These are phyloP conservation scores for Anorthoa munda DNA, from an alignment of 2,888 invertebrate genomes.

Conservation along the genomic window DNA sequence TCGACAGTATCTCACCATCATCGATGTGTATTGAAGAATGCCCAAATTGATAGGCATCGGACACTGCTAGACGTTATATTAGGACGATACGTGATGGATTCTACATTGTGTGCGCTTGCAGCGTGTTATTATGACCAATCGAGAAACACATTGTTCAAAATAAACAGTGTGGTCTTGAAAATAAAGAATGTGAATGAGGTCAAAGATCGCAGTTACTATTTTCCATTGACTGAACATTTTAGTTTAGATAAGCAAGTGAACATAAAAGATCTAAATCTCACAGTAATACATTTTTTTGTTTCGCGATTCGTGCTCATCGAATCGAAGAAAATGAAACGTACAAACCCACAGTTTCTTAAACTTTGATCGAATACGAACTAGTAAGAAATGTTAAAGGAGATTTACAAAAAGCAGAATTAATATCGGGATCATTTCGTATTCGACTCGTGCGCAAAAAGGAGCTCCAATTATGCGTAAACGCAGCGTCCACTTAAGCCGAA, in stretches of 20 bases:
- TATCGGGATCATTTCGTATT: constrained; percentile 85
- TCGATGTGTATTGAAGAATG: constrained; percentile 74
- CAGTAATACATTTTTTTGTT: constrained; percentile 34
- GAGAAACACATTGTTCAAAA: constrained; percentile 61
- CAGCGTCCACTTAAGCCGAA: constrained; percentile 84
- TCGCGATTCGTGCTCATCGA: constrained; percentile 61
- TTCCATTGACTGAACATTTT: constrained; percentile 50
- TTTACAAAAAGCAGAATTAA: constrained; percentile 84
- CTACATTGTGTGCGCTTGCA: constrained; percentile 63
- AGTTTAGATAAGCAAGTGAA: constrained; percentile 36
- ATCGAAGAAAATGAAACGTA: constrained; percentile 64
- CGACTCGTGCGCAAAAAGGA: constrained; percentile 85
- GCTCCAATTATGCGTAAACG: constrained; percentile 88
- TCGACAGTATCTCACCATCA: constrained; percentile 80
- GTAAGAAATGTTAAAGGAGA: constrained; percentile 72
- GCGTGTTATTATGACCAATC: constrained; percentile 62
- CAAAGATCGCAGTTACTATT: constrained; percentile 48
- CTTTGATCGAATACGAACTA: constrained; percentile 72
- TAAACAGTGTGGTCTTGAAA: constrained; percentile 58
- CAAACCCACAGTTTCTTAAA: constrained; percentile 58
- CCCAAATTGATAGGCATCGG: constrained; percentile 73
- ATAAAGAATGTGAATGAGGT: constrained; percentile 56
- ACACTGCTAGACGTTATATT: constrained; percentile 66
- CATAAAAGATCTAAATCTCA: constrained; percentile 38
- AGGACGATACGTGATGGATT: constrained; percentile 73